A percentile compares a stretch with the other conserved stretches of the same genome.
Conservation (phyloP, 2,113 vertebrate genomes). For the Nothoprocta perdicaria region DNA sequence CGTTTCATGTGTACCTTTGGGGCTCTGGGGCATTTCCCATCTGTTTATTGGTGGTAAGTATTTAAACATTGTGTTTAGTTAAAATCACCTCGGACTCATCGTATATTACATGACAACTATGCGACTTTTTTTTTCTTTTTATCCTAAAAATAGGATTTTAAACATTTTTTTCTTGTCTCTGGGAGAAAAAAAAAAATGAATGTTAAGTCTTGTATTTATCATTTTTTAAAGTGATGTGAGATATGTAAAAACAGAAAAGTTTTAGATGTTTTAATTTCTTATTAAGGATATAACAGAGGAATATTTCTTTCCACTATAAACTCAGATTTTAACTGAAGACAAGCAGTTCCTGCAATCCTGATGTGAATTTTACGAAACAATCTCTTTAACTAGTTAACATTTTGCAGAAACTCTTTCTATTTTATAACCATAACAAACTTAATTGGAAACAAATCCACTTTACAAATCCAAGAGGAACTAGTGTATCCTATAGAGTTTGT, state of each 20-base stretch:
- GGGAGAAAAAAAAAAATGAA: background rate
- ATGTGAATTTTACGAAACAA: background rate
- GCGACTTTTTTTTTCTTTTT: background rate
- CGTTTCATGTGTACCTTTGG: constrained; percentile 5
- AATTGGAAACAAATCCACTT: constrained; percentile 49
- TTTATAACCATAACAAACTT: constrained; percentile 45
- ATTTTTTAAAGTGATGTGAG: background rate
- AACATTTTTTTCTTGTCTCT: background rate
- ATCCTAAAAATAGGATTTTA: background rate
- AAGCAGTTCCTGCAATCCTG: background rate
- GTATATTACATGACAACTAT: background rate
- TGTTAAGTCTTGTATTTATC: background rate
- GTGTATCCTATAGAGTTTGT: background rate
- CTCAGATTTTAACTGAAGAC: constrained; percentile 18
- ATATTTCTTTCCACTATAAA: background rate
- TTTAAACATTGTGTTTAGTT: constrained; percentile 24
- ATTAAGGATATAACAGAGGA: background rate
- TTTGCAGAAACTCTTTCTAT: constrained; percentile 23
- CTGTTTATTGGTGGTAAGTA: background rate
- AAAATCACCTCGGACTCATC: background rate
- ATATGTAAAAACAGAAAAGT: background rate
- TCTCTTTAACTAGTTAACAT: constrained; percentile 14
- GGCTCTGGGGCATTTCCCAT: constrained; percentile 13
- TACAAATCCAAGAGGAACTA: background rate
- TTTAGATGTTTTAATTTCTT: background rate